Percentiles rank a stretch among this genome's conserved stretches.
These are phyloP conservation scores for Pseudomyrmex concolor DNA, from an alignment of 1,140 invertebrate genomes.

Conservation along the genomic window DNA sequence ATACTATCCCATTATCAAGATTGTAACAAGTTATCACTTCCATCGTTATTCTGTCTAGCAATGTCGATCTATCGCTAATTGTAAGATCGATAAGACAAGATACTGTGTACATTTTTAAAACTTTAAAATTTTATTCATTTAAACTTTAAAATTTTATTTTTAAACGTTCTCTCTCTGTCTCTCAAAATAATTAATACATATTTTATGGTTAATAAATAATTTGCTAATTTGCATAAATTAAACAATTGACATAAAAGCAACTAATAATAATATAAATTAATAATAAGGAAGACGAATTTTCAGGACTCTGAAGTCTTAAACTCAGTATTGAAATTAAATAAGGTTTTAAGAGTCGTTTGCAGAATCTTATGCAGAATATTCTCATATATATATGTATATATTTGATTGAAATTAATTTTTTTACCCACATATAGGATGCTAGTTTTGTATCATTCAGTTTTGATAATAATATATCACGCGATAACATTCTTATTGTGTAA, in stretches of 20 bases:
- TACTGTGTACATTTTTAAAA: neutral
- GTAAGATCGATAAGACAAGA: conserved; percentile 7
- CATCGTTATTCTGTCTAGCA: neutral
- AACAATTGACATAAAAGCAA: neutral
- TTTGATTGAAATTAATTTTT: too few species aligned
- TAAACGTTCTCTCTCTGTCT: too few species aligned
- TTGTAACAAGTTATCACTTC: neutral
- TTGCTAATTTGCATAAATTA: conserved; percentile 4
- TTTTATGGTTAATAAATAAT: neutral
- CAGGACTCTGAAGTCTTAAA: too few species aligned
- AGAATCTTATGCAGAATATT: too few species aligned
- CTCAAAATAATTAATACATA: too few species aligned
- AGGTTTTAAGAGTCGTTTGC: too few species aligned
- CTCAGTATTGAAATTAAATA: too few species aligned
- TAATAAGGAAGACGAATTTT: too few species aligned
- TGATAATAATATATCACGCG: neutral
- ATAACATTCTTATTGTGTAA: conserved; percentile 1
- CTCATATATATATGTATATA: too few species aligned
- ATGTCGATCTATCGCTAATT: conserved; percentile 25
- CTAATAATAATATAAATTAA: neutral
- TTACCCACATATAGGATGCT: too few species aligned
- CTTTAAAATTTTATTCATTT: neutral
- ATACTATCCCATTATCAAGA: neutral
- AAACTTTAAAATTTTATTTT: neutral
- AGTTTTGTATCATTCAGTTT: too few species aligned